phyloP scores from a whole-genome alignment of 1,140 invertebrate genomes.

The Ephestia elutella region DNA sequence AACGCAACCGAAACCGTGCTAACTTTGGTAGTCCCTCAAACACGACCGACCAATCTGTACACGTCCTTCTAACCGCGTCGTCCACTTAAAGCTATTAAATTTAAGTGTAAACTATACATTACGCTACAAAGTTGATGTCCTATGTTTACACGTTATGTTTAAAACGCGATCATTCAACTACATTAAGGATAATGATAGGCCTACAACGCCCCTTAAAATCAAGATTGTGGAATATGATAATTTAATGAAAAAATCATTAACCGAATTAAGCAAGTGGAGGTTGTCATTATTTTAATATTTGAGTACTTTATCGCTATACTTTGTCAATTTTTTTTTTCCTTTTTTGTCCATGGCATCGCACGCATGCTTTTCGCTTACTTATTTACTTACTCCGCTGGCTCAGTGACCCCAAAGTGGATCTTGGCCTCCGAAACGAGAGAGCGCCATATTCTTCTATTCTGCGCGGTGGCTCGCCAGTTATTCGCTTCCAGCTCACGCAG shows the following conservation, averaged over 20 bases:
- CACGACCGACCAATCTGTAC: not conserved
- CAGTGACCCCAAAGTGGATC: too few species aligned
- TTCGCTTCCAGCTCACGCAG: too few species aligned
- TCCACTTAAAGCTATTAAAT: constrained; percentile 35
- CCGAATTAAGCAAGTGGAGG: not conserved
- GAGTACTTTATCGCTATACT: too few species aligned
- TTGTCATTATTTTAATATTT: too few species aligned
- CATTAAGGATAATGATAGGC: constrained; percentile 1
- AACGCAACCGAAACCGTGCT: not conserved
- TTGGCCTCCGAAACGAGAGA: too few species aligned
- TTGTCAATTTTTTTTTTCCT: too few species aligned
- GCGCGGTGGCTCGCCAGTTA: too few species aligned
- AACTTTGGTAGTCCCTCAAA: not conserved
- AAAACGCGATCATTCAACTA: constrained; percentile 39
- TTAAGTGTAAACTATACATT: constrained; percentile 43
- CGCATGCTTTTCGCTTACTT: too few species aligned
- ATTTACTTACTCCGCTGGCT: too few species aligned
- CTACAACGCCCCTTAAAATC: not conserved
- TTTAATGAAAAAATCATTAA: not conserved
- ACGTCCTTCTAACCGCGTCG: constrained; percentile 17
- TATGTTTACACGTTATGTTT: constrained; percentile 30
- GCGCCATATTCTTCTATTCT: too few species aligned
- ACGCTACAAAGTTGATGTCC: constrained; percentile 32
- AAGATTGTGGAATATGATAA: not conserved
- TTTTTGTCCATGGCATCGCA: too few species aligned